Conservation (phyloP, 2,888 invertebrate species). For the Amaurobius ferox region DNA sequence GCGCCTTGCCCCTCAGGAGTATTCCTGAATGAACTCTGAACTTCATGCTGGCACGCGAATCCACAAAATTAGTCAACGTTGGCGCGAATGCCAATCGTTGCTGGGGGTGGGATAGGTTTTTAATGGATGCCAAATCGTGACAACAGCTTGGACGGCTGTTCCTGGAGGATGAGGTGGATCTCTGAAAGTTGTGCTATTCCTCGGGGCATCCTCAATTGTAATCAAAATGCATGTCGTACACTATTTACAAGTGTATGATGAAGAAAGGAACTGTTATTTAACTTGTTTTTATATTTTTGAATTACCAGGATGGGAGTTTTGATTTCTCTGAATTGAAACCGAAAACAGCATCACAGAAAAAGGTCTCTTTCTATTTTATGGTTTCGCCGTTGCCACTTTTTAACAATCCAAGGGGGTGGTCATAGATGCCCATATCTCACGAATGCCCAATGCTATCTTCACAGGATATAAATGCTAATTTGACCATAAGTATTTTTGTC, state of each 20-base stretch:
- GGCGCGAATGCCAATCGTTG: constrained; percentile 52
- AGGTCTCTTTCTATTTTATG: too few species aligned
- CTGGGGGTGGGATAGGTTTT: constrained; percentile 24
- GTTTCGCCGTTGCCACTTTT: too few species aligned
- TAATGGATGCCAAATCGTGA: constrained; percentile 14
- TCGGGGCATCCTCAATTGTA: neutral
- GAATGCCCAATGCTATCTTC: too few species aligned
- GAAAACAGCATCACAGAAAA: too few species aligned
- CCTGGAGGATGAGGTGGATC: neutral
- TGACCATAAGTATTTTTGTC: too few species aligned
- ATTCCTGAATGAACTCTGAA: constrained; percentile 35
- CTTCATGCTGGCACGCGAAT: constrained; percentile 58
- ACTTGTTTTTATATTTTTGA: neutral
- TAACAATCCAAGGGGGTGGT: too few species aligned
- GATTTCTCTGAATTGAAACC: too few species aligned
- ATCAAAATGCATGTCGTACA: neutral
- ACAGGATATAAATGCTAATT: too few species aligned
- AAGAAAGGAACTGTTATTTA: neutral
- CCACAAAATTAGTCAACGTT: constrained; percentile 17
- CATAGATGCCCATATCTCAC: too few species aligned
- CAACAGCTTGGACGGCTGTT: neutral
- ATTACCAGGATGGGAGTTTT: neutral
- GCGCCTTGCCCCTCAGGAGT: neutral
- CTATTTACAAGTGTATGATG: neutral
- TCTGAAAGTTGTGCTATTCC: neutral